Base-by-base conservation (phyloP, 2,888 invertebrate species). In the Oasisia sp. region DNA sequence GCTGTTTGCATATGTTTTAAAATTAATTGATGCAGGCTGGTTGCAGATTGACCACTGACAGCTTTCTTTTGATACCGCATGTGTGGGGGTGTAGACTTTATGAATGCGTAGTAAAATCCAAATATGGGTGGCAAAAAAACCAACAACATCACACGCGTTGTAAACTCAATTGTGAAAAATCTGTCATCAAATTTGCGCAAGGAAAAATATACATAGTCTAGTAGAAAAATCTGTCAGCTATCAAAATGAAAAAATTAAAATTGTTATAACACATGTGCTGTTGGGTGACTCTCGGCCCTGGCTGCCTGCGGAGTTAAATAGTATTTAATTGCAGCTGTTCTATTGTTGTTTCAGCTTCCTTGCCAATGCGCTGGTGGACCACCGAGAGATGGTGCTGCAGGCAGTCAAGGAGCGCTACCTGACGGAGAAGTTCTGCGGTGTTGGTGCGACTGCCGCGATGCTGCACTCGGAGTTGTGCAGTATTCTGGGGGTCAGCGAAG, bases 391-490 rank as follows among this genome's bases (percentile, higher is more conserved):
- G 4, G 95, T 94, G 11, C 93, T 96, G 91, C 95, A 95, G 92
- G 95, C 96, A 32, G 95, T 96, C 56, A 95, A 95, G 93, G 94
- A 95, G 92, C 94, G 96, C 92, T 96, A 95, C 92, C 94, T 94
- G 11, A 95, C 95, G 89, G 95, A 95, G 38, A 94, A 95, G 45
- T 95, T 95, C 93, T 93, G 94, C 91, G 93, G 93, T 93, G 95
- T 95, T 93, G 95, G 95, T 92, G 94, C 94, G 32, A 95, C 95
- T 74, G 93, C 95, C 94, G 95, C 95, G 44, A 95, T 95, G 92
- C 95, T 94, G 44, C 94, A 94, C 92, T 94, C 94, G 89, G 95
- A 95, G 92, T 93, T 95, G 91, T 95, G 95, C 91, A 93, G 93
- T 9, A 93, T 94, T 92, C 93, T 95, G 32, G 95, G 96, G 11